phyloP scores from a whole-genome alignment of 1,140 invertebrate species.

The Anastrepha obliqua region DNA sequence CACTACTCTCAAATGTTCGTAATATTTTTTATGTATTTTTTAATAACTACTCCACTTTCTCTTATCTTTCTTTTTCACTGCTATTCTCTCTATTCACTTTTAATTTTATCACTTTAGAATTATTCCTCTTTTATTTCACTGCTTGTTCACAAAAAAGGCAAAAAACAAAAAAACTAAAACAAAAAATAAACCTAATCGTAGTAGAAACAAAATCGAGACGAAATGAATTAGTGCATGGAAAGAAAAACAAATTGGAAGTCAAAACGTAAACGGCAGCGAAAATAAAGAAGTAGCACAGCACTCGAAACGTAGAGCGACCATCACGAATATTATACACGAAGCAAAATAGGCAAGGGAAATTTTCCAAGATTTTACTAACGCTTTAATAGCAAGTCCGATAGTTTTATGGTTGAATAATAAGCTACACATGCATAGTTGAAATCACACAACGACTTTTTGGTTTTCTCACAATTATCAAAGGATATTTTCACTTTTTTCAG shows the following conservation, averaged over 20 bases:
- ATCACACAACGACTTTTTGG: not conserved
- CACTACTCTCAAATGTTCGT: not conserved
- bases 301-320: not conserved
- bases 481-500: not conserved
- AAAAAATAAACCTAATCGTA: not conserved
- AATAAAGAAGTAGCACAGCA: not conserved
- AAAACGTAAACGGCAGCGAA: conserved; percentile 38
- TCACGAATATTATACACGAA: conserved; percentile 15
- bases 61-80: not conserved
- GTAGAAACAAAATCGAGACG: not conserved
- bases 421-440: not conserved
- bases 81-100: not conserved
- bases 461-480: not conserved
- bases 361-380: conserved; percentile 28
- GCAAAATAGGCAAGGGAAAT: conserved; percentile 39
- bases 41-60: not conserved
- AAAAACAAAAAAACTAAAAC: not conserved
- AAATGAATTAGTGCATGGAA: not conserved
- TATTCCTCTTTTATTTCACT: not conserved
- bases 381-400: conserved; percentile 13
- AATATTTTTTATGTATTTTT: not conserved
- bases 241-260: not conserved
- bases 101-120: not conserved
- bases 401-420: not conserved
- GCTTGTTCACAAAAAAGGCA: not conserved